These are phyloP conservation scores for Monoplex corrugatus DNA, from an alignment of 2,888 invertebrate genomes.

Conservation along the genomic window DNA sequence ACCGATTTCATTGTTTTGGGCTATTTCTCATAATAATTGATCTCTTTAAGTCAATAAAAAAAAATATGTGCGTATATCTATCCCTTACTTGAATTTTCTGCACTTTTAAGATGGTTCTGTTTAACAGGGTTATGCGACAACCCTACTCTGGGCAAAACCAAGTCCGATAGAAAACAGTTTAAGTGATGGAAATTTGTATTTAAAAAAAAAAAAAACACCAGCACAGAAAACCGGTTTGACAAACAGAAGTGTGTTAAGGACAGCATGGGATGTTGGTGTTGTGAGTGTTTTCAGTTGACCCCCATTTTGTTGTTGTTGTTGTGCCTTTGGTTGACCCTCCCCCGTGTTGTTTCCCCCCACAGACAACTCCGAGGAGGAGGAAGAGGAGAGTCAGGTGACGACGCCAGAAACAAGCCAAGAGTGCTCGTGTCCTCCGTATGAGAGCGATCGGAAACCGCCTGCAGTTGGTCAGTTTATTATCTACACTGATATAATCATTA, in stretches of 20 bases:
- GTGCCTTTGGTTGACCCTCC: slow-evolving; percentile 29
- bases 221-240: not conserved
- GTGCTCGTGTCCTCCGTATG: not conserved
- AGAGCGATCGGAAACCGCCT: not conserved
- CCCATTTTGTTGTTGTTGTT: slow-evolving; percentile 23
- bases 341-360: slow-evolving; percentile 3
- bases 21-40: no score
- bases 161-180: no score
- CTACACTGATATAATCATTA: not conserved
- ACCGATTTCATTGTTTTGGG: no score
- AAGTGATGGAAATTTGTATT: no score
- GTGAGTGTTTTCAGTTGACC: not conserved
- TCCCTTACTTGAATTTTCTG: no score
- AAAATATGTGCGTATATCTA: no score
- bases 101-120: no score
- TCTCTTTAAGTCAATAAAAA: no score
- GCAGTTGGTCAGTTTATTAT: slow-evolving; percentile 15
- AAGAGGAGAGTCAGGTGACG: not conserved
- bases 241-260: not conserved
- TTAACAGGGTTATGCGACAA: no score
- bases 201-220: not conserved
- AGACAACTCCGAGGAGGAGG: not conserved
- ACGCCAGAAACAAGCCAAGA: not conserved
- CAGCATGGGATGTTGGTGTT: not conserved
- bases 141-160: no score